phyloP scores from a whole-genome alignment of 2,113 vertebrate genomes.

The Oreocharis arfaki region DNA sequence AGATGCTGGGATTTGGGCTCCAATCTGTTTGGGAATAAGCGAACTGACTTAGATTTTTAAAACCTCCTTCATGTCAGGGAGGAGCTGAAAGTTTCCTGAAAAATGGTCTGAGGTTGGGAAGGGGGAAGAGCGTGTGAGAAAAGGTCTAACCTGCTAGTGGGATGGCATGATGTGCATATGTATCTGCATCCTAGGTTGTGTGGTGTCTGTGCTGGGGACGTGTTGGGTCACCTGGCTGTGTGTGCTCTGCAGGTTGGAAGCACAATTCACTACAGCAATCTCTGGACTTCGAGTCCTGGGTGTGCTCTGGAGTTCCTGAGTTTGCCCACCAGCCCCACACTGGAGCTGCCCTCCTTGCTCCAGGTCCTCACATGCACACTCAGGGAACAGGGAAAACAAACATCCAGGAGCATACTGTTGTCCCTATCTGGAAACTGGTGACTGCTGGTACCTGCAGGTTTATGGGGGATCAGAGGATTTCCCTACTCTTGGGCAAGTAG shows the following conservation, averaged over 20 bases:
- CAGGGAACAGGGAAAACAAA: not conserved
- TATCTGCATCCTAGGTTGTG: not conserved
- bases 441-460: not conserved
- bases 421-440: not conserved
- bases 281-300: not conserved
- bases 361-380: fast-evolving
- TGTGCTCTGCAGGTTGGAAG: not conserved
- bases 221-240: not conserved
- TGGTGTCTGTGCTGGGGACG: not conserved
- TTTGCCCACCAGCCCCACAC: not conserved
- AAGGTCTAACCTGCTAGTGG: not conserved
- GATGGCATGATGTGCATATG: fast-evolving
- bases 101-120: not conserved
- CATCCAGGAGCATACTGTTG: not conserved
- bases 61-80: not conserved
- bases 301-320: not conserved
- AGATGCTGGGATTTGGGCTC: not conserved
- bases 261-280: not conserved
- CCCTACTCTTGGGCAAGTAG: not conserved
- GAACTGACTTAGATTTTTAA: not conserved
- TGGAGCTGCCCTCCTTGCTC: not conserved
- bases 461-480: not conserved
- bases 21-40: not conserved
- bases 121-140: too few relatives aligned
- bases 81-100: not conserved